Conservation (phyloP, 2,797 vertebrate genomes). For the Argentina silus region DNA sequence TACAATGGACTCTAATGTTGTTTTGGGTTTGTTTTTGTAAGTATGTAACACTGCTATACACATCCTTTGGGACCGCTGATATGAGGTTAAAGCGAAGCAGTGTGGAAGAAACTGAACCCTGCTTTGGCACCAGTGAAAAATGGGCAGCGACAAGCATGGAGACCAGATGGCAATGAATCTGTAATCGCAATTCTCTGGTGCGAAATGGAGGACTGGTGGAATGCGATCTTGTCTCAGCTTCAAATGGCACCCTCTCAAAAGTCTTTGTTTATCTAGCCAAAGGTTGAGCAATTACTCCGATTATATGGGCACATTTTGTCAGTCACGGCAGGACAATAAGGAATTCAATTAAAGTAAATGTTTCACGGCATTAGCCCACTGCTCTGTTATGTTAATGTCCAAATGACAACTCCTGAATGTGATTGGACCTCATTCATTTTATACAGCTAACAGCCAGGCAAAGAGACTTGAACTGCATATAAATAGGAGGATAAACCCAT, state of each 20-base stretch:
- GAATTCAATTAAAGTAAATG: slow-evolving; percentile 20
- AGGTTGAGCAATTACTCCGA: slow-evolving; percentile 19
- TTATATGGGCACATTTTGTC: slow-evolving; percentile 28
- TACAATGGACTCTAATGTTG: slow-evolving; percentile 37
- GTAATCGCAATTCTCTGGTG: slow-evolving; percentile 72
- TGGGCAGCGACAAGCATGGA: slow-evolving; percentile 64
- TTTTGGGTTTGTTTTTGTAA: slow-evolving; percentile 50
- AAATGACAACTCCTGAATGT: neutral
- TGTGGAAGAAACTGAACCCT: slow-evolving; percentile 48
- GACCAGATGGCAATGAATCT: slow-evolving; percentile 74
- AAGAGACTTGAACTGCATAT: slow-evolving; percentile 57
- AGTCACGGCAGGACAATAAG: slow-evolving; percentile 14
- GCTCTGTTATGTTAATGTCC: slow-evolving; percentile 13
- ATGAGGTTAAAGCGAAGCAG: slow-evolving; percentile 62
- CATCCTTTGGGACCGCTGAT: slow-evolving; percentile 58
- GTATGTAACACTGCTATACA: slow-evolving; percentile 54
- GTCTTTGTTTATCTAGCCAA: slow-evolving; percentile 54
- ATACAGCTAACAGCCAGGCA: slow-evolving; percentile 55
- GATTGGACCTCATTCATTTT: slow-evolving; percentile 40
- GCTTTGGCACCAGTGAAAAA: slow-evolving; percentile 61
- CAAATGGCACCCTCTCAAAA: slow-evolving; percentile 38
- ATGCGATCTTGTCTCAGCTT: slow-evolving; percentile 51
- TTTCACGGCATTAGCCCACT: slow-evolving; percentile 20
- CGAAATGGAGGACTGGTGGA: slow-evolving; percentile 63
- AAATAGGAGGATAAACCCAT: slow-evolving; percentile 43